Conservation (phyloP, 2,797 vertebrate species). For the Acropternis orthonyx region DNA sequence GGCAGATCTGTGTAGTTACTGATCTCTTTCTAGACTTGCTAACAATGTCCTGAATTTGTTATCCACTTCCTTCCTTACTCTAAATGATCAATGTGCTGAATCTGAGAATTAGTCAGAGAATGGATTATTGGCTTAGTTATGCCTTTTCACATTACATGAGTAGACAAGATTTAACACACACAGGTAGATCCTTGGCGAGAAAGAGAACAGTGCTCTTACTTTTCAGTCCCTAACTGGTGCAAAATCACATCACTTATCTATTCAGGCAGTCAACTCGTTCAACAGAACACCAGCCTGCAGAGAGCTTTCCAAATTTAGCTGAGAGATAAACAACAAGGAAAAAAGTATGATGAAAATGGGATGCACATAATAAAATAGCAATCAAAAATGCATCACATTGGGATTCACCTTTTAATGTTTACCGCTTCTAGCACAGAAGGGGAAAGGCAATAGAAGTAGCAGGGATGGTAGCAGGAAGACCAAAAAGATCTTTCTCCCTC, state of each 20-base stretch:
- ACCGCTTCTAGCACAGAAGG: not conserved
- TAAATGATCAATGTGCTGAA: not conserved
- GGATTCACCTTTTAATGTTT: conserved; percentile 8
- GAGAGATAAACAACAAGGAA: conserved; percentile 33
- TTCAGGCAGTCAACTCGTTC: conserved; percentile 19
- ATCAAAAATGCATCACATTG: not conserved
- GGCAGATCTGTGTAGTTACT: not conserved
- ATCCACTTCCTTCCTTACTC: not conserved
- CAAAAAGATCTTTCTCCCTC: not conserved
- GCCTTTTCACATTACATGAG: not conserved
- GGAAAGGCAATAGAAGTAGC: not conserved
- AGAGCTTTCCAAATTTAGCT: conserved; percentile 60
- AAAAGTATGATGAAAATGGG: conserved; percentile 19
- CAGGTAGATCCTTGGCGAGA: not conserved
- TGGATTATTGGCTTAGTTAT: not conserved
- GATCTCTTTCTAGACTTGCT: not conserved
- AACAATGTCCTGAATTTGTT: not conserved
- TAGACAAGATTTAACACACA: not conserved
- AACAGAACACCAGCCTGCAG: conserved; percentile 26
- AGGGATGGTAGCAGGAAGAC: not conserved
- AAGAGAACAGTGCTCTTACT: not conserved
- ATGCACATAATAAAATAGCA: conserved; percentile 6
- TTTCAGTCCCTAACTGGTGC: not conserved
- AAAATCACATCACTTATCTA: not conserved
- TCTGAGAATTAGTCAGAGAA: not conserved